A percentile compares a stretch with the other conserved stretches of the same genome.
phyloP scores from a whole-genome alignment of 2,113 vertebrate genomes.

The Tragelaphus scriptus region DNA sequence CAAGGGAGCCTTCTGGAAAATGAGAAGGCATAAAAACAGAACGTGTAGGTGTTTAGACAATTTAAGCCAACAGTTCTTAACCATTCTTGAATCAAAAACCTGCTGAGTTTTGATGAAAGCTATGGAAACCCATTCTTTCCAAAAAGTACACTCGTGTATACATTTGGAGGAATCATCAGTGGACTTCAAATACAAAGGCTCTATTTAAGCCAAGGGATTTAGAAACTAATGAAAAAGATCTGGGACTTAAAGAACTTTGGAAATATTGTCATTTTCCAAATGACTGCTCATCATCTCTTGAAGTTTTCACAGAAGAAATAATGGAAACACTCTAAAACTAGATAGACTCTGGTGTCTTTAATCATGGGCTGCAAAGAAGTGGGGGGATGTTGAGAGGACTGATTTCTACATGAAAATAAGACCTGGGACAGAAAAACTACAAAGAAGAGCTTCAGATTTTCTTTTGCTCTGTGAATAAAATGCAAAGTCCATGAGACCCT shows the following conservation, averaged over 20 bases:
- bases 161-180: not conserved
- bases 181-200: not conserved
- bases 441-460: not conserved
- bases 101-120: not conserved
- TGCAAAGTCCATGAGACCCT: accelerated
- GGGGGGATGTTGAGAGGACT: not conserved
- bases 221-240: not conserved
- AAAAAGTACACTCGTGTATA: not conserved
- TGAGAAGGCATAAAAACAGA: not conserved
- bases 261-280: not conserved
- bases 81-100: not conserved
- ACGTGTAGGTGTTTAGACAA: accelerated
- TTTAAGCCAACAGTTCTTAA: not conserved
- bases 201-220: not conserved
- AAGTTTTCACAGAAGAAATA: not conserved
- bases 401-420: not conserved
- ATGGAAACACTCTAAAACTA: not conserved
- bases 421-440: not conserved
- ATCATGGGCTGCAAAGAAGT: accelerated
- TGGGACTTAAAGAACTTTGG: not conserved
- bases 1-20: not conserved
- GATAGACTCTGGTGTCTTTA: not conserved
- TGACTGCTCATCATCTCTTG: not conserved
- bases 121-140: not conserved
- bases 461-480: not conserved